phyloP scores from a whole-genome alignment of 2,888 invertebrate genomes.

The Tiphia femorata region DNA sequence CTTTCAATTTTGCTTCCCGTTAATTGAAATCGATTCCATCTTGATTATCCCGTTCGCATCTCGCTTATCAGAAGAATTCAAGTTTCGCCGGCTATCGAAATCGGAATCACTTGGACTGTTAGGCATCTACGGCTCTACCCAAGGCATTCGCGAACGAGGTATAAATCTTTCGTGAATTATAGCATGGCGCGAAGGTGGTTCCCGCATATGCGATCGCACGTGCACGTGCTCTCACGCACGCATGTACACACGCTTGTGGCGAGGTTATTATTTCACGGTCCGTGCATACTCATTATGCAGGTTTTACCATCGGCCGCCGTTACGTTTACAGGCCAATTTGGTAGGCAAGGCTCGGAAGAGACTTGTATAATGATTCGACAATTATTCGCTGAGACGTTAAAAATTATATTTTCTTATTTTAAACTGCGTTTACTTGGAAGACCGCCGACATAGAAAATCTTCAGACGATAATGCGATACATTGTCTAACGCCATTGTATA shows the following conservation, averaged over 20 bases:
- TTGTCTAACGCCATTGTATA: no score
- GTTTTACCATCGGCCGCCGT: constrained; percentile 38
- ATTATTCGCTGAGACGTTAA: no score
- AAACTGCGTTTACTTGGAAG: no score
- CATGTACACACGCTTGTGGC: constrained; percentile 6
- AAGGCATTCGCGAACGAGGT: constrained; percentile 23
- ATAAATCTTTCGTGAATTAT: constrained; percentile 44
- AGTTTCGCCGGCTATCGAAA: constrained; percentile 32
- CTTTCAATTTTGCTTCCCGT: no score
- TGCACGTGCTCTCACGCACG: constrained; percentile 7
- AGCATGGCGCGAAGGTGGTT: constrained; percentile 6
- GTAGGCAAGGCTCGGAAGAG: constrained; percentile 20
- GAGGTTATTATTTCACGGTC: constrained; percentile 46
- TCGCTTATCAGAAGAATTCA: no score
- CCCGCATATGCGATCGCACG: neutral
- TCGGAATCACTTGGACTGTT: constrained; percentile 33
- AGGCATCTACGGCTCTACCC: constrained; percentile 24
- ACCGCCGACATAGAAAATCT: no score
- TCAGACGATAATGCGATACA: no score
- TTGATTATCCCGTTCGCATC: no score
- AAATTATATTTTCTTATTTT: no score
- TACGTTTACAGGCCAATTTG: constrained; percentile 47
- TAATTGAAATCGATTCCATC: no score
- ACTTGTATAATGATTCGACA: no score
- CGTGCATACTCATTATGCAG: constrained; percentile 41